Base-by-base conservation (phyloP, 1,140 invertebrate species). In the Hyphantria cunea region DNA sequence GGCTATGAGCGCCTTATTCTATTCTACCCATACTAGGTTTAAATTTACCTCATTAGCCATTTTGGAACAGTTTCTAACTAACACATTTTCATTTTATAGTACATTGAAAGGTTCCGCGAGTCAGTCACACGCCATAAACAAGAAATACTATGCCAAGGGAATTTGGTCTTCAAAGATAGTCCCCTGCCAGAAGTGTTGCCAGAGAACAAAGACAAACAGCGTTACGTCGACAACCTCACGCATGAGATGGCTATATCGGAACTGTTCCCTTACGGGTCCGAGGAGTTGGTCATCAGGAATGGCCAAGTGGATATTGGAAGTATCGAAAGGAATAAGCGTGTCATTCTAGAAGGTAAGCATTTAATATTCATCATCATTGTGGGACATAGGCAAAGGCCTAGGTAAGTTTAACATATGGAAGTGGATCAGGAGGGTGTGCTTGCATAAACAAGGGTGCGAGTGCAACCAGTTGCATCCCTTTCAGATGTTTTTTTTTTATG, bases 321-420 rank as follows among this genome's bases (percentile, higher is more conserved):
- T 4, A 79, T 90, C 13, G 86, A 92, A 42, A 81, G 67, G 34
- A 92, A 84, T 17, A 92, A 92, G 61, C 50, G 89, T 11, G 41
- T 71, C 9, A 56, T 92, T 9, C 55, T 92, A n/a, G 37, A 39
- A 39, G 37, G 37, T 39, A 10, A 39, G 37, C 10, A 34, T 34
- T 34, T 34, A 6, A n/a, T n/a, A n/a, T n/a, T n/a, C n/a, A n/a
- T n/a, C n/a, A n/a, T n/a, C n/a, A n/a, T n/a, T n/a, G n/a, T n/a
- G n/a, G n/a, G n/a, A n/a, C n/a, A n/a, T n/a, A n/a, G 17, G 17
- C 17, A 25, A 25, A 25, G 17, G 17, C 5, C 17, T 25, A 3
- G 17, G 2, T 25, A 25, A n/a, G n/a, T 25, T 25, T 3, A 25
- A 25, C 1, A 25, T 25, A 25, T 25, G 17, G 17, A 25, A 5